Percentiles rank a stretch among this genome's conserved stretches.
phyloP scores from a whole-genome alignment of 2,888 invertebrate genomes.

The Andricus curvator region DNA sequence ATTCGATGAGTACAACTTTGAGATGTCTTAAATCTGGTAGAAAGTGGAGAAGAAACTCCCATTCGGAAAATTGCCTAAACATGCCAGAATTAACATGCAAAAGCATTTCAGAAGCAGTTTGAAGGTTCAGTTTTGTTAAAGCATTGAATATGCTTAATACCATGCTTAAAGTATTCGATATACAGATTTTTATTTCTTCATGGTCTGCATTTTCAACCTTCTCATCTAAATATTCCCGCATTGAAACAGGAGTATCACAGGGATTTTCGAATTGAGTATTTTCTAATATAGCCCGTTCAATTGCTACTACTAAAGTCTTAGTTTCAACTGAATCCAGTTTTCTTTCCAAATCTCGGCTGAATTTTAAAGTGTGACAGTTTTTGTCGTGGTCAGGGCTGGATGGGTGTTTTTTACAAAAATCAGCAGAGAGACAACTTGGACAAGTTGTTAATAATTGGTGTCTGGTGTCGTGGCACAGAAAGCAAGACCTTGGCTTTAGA shows the following conservation, averaged over 20 bases:
- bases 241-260: neutral
- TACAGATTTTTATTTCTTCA: neutral
- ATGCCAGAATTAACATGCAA: neutral
- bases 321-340: too few species aligned
- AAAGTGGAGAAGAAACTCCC: neutral
- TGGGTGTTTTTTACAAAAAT: neutral
- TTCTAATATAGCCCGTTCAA: too few species aligned
- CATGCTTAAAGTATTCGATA: neutral
- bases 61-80: neutral
- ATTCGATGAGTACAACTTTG: neutral
- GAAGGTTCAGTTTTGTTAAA: neutral
- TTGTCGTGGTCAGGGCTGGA: neutral
- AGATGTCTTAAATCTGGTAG: neutral
- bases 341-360: too few species aligned
- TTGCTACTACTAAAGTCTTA: too few species aligned
- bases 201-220: neutral
- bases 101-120: neutral
- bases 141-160: neutral
- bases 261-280: neutral
- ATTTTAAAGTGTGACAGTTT: too few species aligned
- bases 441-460: slow-evolving; percentile 1
- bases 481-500: neutral
- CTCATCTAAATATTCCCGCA: neutral
- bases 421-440: neutral
- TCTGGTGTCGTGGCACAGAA: neutral